Conservation (phyloP, 1,140 invertebrate genomes). For the Phymorhynchus buccinoides region DNA sequence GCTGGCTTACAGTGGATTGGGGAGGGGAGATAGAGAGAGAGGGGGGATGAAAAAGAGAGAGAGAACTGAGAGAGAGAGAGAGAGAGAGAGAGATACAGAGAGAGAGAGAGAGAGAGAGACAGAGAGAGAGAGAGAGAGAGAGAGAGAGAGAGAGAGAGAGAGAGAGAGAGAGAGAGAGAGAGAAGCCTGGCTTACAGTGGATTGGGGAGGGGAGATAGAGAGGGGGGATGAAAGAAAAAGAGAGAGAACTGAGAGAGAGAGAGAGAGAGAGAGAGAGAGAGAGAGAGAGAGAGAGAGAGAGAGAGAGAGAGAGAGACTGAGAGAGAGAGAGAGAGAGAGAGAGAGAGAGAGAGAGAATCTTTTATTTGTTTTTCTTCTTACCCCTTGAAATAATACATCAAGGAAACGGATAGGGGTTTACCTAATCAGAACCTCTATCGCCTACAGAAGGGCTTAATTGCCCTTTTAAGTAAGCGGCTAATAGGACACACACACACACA, state of each 20-base stretch:
- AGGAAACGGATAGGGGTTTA: too few species aligned
- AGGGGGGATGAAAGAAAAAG: neutral
- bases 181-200: too few species aligned
- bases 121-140: neutral
- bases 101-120: too few species aligned
- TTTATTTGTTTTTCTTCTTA: too few species aligned
- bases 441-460: too few species aligned
- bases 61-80: neutral
- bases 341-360: constrained; percentile 16
- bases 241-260: neutral
- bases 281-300: neutral
- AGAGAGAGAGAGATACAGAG: neutral
- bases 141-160: neutral
- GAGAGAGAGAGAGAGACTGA: neutral
- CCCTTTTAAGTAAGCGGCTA: too few species aligned
- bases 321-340: neutral
- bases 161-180: neutral
- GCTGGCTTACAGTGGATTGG: too few species aligned
- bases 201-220: neutral
- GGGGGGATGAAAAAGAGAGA: neutral
- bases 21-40: neutral
- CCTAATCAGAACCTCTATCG: too few species aligned
- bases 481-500: too few species aligned
- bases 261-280: neutral
- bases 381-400: too few species aligned